phyloP scores from a whole-genome alignment of 2,113 vertebrate species.

The Neogale vison region DNA sequence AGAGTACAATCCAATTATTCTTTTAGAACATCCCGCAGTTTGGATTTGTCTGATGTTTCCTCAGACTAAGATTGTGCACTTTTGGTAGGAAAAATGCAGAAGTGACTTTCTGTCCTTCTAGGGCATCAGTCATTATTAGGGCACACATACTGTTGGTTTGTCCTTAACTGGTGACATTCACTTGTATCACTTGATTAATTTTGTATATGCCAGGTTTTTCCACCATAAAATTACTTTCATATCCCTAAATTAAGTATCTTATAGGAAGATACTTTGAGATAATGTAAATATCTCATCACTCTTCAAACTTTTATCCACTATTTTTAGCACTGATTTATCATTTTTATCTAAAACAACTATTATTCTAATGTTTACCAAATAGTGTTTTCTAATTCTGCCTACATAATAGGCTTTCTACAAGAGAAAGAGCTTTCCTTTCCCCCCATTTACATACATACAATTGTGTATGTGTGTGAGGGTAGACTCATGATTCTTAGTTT shows the following conservation, averaged over 20 bases:
- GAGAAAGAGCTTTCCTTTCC: neutral
- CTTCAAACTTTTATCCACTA: neutral
- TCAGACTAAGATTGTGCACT: neutral
- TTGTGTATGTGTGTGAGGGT: neutral
- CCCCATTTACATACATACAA: neutral
- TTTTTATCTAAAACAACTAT: slow-evolving; percentile 9
- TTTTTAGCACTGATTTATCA: slow-evolving; percentile 15
- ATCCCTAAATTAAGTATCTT: neutral
- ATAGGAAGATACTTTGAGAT: neutral
- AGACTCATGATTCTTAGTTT: slow-evolving; percentile 3
- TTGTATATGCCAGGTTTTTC: neutral
- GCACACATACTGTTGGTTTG: neutral
- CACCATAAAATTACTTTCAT: neutral
- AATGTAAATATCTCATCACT: neutral
- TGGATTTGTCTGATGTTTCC: neutral
- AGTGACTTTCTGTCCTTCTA: neutral
- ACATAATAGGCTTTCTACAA: neutral
- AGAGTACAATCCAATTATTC: neutral
- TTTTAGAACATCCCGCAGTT: neutral
- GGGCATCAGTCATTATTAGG: neutral
- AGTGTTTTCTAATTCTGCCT: neutral
- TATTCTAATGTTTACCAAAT: neutral
- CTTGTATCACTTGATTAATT: neutral
- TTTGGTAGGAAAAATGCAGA: neutral
- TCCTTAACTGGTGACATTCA: neutral